Evolutionary conservation across 2,113 vertebrate genomes (phyloP).

Genomic region (Stomatorhinus ivindoensis): DNA sequence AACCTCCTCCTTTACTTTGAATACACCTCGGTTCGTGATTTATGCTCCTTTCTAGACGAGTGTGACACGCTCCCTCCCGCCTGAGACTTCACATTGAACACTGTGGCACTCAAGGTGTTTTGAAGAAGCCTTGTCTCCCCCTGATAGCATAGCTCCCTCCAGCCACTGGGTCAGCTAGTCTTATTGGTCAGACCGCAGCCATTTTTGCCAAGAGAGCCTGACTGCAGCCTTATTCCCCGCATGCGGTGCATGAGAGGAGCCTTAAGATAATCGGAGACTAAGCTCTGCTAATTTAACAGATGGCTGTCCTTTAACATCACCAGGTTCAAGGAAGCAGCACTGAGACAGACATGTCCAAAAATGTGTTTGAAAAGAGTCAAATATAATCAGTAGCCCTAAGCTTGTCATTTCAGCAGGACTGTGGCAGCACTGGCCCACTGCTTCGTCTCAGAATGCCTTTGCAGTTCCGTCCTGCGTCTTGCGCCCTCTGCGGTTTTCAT

Average conservation of each 20-base stretch:
- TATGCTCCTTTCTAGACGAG: background rate
- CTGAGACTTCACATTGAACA: background rate
- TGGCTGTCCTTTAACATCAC: background rate
- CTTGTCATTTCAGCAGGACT: background rate
- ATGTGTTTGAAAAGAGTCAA: background rate
- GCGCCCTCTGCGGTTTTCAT: background rate
- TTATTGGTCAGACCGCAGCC: background rate
- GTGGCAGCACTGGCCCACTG: background rate
- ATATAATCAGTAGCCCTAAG: background rate
- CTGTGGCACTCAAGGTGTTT: background rate
- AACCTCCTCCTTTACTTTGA: background rate
- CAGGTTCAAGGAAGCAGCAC: background rate
- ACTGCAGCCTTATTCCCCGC: background rate
- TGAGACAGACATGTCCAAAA: background rate
- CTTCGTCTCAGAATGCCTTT: background rate
- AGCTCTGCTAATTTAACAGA: background rate
- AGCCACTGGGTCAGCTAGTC: background rate
- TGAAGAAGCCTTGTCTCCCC: background rate
- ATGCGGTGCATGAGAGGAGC: background rate
- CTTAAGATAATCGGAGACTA: background rate
- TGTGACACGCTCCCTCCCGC: background rate
- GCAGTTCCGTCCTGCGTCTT: background rate
- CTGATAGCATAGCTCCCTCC: background rate
- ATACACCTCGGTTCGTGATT: background rate
- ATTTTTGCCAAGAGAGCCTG: background rate